Conservation (phyloP, 1,140 invertebrate genomes). For the Drosophila funebris region DNA sequence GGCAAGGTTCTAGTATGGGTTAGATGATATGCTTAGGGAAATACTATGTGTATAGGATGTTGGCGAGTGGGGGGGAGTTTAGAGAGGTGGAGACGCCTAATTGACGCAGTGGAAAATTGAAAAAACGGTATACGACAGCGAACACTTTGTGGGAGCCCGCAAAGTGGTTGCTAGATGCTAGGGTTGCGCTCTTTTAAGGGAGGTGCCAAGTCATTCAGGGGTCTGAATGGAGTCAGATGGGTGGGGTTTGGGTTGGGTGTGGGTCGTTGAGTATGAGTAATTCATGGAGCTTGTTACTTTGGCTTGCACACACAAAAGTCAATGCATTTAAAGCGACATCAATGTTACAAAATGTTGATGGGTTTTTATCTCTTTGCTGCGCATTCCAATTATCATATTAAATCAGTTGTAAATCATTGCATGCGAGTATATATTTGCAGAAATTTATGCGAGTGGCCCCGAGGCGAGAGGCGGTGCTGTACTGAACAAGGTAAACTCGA, state of each 20-base stretch:
- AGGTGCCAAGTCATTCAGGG: slow-evolving; percentile 11
- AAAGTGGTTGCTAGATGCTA: slow-evolving; percentile 27
- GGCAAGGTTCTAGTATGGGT: slow-evolving; percentile 39
- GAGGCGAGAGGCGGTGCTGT: no score
- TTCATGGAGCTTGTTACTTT: slow-evolving; percentile 40
- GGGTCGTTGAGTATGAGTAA: slow-evolving; percentile 33
- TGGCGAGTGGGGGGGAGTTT: neutral
- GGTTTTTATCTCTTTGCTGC: slow-evolving; percentile 57
- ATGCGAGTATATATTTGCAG: slow-evolving; percentile 65
- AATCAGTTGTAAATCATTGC: slow-evolving; percentile 75
- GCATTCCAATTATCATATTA: slow-evolving; percentile 75
- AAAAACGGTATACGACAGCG: slow-evolving; percentile 42
- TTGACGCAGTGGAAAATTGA: slow-evolving; percentile 66
- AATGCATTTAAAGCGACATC: slow-evolving; percentile 63
- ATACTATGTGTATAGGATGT: slow-evolving; percentile 17
- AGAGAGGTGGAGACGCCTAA: slow-evolving; percentile 45
- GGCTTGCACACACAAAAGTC: slow-evolving; percentile 22
- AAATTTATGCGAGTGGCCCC: slow-evolving; percentile 33
- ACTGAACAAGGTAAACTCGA: neutral
- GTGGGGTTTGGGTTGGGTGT: neutral
- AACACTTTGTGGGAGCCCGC: slow-evolving; percentile 26
- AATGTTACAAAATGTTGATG: slow-evolving; percentile 19
- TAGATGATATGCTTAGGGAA: slow-evolving; percentile 45
- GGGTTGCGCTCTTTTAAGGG: neutral
- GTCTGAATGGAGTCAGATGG: slow-evolving; percentile 1